Conservation (phyloP, 2,113 vertebrate species). For the Haemorhous mexicanus region DNA sequence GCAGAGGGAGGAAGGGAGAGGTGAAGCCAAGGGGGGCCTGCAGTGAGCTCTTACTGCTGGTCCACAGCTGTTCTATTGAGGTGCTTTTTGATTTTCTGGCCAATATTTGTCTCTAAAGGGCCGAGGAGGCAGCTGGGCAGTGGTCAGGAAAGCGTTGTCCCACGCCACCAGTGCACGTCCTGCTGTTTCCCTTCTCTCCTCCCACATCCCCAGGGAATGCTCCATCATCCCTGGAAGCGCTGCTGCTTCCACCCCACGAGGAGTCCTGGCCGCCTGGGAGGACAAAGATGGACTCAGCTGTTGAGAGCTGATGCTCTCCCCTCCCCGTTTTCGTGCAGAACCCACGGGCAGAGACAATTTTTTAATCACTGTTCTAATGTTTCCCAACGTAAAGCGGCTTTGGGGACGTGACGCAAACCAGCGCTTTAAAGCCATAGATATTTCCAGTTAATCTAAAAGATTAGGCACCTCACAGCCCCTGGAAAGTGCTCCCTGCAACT, state of each 20-base stretch:
- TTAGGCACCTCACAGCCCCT: conserved; percentile 65
- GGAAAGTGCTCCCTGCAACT: conserved; percentile 41
- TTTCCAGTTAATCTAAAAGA: conserved; percentile 68
- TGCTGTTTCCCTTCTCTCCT: neutral
- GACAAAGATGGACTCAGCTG: neutral
- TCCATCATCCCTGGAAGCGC: accelerated
- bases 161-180: neutral
- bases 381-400: conserved; percentile 60
- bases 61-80: neutral
- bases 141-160: neutral
- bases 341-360: neutral
- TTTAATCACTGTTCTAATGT: conserved; percentile 51
- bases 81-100: neutral
- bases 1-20: neutral
- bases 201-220: neutral
- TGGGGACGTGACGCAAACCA: conserved; percentile 61
- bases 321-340: neutral
- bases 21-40: neutral
- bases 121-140: neutral
- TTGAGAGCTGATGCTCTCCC: neutral
- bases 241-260: accelerated
- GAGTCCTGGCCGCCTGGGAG: neutral
- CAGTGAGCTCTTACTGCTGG: neutral
- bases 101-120: neutral
- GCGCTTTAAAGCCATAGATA: conserved; percentile 61